Evolutionary conservation across 2,888 invertebrate species (phyloP).

Genomic region (Eulithis prunata): DNA sequence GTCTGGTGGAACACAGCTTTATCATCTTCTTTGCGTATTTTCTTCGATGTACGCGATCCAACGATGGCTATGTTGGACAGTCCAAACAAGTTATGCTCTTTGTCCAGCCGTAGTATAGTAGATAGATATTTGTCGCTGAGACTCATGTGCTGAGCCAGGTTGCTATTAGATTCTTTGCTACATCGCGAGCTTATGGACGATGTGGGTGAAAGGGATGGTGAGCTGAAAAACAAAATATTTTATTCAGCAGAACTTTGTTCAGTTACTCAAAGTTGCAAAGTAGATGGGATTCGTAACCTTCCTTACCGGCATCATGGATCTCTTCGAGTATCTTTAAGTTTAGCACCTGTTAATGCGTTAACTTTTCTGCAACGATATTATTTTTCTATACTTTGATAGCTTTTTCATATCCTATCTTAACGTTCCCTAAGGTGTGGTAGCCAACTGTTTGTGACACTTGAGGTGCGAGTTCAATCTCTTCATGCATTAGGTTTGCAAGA

Average conservation of each 20-base stretch:
- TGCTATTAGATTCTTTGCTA: constrained; percentile 57
- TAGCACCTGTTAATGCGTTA: constrained; percentile 75
- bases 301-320: constrained; percentile 30
- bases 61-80: constrained; percentile 70
- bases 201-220: constrained; percentile 58
- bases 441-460: too few relatives aligned
- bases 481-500: too few relatives aligned
- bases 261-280: not conserved
- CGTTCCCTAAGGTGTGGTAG: too few relatives aligned
- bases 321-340: constrained; percentile 37
- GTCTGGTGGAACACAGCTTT: constrained; percentile 72
- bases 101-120: constrained; percentile 72
- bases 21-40: constrained; percentile 60
- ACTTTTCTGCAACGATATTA: constrained; percentile 71
- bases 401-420: not conserved
- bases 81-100: constrained; percentile 77
- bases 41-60: constrained; percentile 56
- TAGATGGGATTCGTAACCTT: not conserved
- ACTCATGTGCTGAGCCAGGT: constrained; percentile 43
- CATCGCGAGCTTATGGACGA: constrained; percentile 56
- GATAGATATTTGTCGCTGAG: constrained; percentile 67
- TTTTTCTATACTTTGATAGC: constrained; percentile 33
- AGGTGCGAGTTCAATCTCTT: too few relatives aligned
- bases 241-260: constrained; percentile 1
- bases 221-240: constrained; percentile 52